Evolutionary conservation across 2,797 vertebrate genomes (phyloP), one percentile per base, ranked within the genome.

Genomic region (Etheostoma nigrum): DNA sequence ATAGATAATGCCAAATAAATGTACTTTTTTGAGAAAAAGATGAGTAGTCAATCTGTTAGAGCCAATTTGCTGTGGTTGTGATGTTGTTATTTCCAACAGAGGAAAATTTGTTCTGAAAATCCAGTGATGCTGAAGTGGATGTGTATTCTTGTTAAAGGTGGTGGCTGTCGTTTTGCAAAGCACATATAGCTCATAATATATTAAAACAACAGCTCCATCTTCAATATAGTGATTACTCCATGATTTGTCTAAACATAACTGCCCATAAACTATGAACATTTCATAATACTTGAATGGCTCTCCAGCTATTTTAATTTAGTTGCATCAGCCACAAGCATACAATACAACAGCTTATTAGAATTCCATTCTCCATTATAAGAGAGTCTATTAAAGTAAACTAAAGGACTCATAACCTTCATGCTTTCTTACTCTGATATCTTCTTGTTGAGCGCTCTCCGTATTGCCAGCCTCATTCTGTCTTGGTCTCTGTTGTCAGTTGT

Each of bases 331-430:
- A 67, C 75, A 79, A 74, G 72, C 68, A 71, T 0, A 25, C 69
- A 62, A 66, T 25, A 42, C 69, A 67, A 67, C 78, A 74, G 78
- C 80, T 68, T 76, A 86, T 90, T 84, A 78, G 79, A 61, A 72
- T 85, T 82, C 57, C 81, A 82, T 79, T 72, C 59, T 44, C 54
- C 77, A 68, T 90, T 76, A 78, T 71, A 51, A 80, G 72, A 80
- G 51, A 86, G 85, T 85, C 86, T 86, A 84, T 91, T 83, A 87
- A 90, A 91, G 83, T 87, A 90, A 92, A 91, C 86, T 30, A 30
- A 90, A 83, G 83, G 77, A 82, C 82, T 90, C 80, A 69, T 89
- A 93, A 93, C 91, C 86, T 89, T 83, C 79, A 72, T 69, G 78
- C 76, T 80, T 77, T 89, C 79, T 84, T 79, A 60, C 52, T 70